These are phyloP conservation scores for Sminthopsis crassicaudata DNA, from an alignment of 2,113 vertebrate species.

Conservation along the genomic window DNA sequence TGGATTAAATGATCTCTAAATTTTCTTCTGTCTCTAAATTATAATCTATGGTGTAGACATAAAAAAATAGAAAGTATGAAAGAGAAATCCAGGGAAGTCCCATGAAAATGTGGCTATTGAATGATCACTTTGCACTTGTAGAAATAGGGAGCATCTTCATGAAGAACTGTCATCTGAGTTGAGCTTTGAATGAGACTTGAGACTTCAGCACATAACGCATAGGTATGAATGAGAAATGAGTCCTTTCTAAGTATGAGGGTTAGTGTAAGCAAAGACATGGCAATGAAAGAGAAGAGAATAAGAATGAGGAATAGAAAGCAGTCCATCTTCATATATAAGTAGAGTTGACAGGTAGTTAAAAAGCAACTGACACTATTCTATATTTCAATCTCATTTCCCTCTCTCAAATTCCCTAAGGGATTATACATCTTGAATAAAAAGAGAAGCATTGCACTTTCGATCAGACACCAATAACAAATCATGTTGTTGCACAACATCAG, in stretches of 20 bases:
- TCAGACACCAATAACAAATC: constrained; percentile 57
- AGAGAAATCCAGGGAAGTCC: background rate
- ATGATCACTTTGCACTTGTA: background rate
- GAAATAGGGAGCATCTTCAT: background rate
- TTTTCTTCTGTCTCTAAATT: background rate
- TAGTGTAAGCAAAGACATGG: background rate
- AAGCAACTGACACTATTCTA: background rate
- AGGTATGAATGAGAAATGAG: background rate
- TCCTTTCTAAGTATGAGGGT: background rate
- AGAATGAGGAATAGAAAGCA: background rate
- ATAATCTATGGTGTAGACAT: background rate
- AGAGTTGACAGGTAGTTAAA: background rate
- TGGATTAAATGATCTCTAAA: background rate
- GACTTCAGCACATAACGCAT: background rate
- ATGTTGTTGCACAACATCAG: constrained; percentile 63
- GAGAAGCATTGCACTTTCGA: constrained; percentile 34
- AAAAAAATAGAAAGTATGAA: background rate
- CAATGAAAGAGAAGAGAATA: background rate
- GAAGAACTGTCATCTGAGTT: background rate
- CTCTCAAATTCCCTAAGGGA: constrained; percentile 23
- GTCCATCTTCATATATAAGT: background rate
- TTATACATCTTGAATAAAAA: constrained; percentile 53
- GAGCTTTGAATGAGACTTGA: background rate
- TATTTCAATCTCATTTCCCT: constrained; percentile 22
- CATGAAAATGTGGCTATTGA: background rate